phyloP scores from a whole-genome alignment of 2,797 vertebrate species.

The Schizopygopsis malacanthus region DNA sequence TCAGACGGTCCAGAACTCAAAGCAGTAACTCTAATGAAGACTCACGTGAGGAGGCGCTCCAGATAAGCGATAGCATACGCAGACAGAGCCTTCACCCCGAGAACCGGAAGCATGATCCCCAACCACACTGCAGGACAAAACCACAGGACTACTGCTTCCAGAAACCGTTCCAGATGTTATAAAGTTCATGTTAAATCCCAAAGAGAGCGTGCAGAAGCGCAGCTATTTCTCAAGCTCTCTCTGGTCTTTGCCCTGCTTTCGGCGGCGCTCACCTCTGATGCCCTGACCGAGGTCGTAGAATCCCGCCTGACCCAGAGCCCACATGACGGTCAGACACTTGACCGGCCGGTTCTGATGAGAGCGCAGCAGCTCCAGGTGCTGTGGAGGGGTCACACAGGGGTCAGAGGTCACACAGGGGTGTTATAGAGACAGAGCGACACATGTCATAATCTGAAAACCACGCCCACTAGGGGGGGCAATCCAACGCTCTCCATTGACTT shows the following conservation, averaged over 20 bases:
- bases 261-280: conserved; percentile 83
- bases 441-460: no score
- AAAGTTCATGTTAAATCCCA: not conserved
- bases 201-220: not conserved
- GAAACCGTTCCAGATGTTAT: not conserved
- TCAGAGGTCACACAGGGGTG: no score
- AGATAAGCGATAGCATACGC: conserved; percentile 90
- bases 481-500: no score
- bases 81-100: conserved; percentile 90
- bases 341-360: conserved; percentile 88
- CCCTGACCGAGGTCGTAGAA: conserved; percentile 90
- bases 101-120: conserved; percentile 93
- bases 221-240: not conserved
- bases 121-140: conserved; percentile 86
- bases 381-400: not conserved
- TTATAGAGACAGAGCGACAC: no score
- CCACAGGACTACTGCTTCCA: no score
- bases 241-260: not conserved
- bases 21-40: conserved; percentile 32
- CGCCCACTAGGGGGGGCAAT: no score
- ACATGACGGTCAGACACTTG: conserved; percentile 94
- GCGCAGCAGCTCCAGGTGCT: conserved; percentile 92
- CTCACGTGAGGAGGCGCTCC: conserved; percentile 93
- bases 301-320: conserved; percentile 93
- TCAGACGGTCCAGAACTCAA: not conserved